Evolutionary conservation across 2,113 vertebrate genomes (phyloP), one percentile per base, ranked within the genome.

Genomic region (Brachionichthys hirsutus): DNA sequence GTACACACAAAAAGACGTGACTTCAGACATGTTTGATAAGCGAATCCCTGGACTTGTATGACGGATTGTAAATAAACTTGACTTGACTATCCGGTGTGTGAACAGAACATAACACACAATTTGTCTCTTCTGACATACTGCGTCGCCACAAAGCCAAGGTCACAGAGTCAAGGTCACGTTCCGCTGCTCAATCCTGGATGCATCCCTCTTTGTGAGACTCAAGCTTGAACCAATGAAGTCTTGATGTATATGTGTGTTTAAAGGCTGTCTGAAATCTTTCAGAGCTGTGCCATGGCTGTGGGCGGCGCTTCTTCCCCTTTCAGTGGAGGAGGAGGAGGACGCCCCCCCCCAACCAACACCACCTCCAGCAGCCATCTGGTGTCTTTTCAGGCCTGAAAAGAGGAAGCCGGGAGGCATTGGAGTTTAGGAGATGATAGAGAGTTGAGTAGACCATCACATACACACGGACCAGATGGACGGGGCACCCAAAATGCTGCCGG

Each of bases 381-480:
- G 64, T 84, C 67, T 77, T 82, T 76, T 84, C 63, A 71, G 63
- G 57, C 66, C 60, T 75, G 76, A 84, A 81, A 77, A 70, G 73
- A 57, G 16, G 36, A 77, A 67, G 73, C 54, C 80, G 60, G 51
- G 67, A 70, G 17, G 42, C 50, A 67, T 15, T 58, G 43, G 79
- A 73, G 66, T 79, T 77, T 65, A 64, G 53, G 54, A 73, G 57
- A 78, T 70, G 73, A 85, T 66, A 67, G 48, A 65, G 52, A 66
- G 34, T 42, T 55, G 68, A 66, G 57, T 67, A 58, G 65, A 52
- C 50, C 58, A 66, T 20, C 17, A 3, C 22, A 48, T 2, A 41
- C 43, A 15, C 46, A 15, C 52, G 67, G 47, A 73, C 46, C 85
- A 90, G 85, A 90, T 90, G 88, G 87, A 84, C 75, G 66, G 66